Percentiles rank a stretch among this genome's conserved stretches.
Evolutionary conservation across 2,888 invertebrate genomes (phyloP).

Genomic region (Caenorhabditis sp.): DNA sequence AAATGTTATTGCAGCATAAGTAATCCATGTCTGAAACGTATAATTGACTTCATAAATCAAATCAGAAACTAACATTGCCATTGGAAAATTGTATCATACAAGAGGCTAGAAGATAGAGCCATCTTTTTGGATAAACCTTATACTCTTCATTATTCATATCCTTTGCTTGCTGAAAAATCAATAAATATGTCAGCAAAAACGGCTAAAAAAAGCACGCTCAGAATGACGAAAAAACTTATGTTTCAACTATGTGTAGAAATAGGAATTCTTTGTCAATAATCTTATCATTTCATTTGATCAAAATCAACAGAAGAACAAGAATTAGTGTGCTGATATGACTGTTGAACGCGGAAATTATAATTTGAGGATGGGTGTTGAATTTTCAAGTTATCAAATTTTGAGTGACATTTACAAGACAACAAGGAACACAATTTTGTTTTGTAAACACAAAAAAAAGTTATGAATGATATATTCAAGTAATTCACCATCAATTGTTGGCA

Average conservation of each 20-base stretch:
- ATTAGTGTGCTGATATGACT: no score
- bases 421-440: no score
- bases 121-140: constrained; percentile 55
- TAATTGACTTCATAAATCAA: not conserved
- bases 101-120: constrained; percentile 61
- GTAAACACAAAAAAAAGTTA: no score
- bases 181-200: not conserved
- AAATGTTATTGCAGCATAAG: constrained; percentile 73
- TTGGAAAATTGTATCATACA: constrained; percentile 65
- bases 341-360: no score
- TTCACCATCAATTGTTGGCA: no score
- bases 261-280: no score
- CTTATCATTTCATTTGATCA: no score
- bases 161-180: not conserved
- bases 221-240: not conserved
- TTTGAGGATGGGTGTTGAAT: no score
- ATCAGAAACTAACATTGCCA: constrained; percentile 58
- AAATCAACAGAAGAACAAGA: no score
- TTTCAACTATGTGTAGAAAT: not conserved
- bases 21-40: constrained; percentile 74
- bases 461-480: no score
- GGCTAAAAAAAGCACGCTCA: not conserved
- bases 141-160: constrained; percentile 21
- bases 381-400: no score
- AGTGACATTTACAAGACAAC: no score